Evolutionary conservation across 2,888 invertebrate species (phyloP), one percentile per base, ranked within the genome.

Genomic region (Thysanoteuthis rhombus): DNA sequence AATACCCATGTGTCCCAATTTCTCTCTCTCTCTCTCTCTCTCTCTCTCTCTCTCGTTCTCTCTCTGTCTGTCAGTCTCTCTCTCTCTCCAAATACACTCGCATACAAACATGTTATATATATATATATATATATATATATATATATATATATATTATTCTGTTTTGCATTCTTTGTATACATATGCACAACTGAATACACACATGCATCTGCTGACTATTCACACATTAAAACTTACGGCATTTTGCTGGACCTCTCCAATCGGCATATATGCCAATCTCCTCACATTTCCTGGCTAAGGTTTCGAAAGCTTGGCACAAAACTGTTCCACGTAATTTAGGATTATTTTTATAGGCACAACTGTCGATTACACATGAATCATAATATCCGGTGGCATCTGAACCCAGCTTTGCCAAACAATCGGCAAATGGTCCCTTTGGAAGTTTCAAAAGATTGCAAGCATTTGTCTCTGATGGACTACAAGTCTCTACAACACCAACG

Each of bases 231-330:
- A 39, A 94, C 94, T 93, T 93, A 95, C 94, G 94, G 47, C 95
- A 95, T 32, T 94, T 93, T 6, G 90, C 40, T 28, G 90, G n/a
- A 5, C 91, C 92, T 90, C 95, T 94, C 95, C 95, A 95, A 36
- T 90, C 93, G 0, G 94, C 93, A 16, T 42, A 40, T 22, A 94
- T 47, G 28, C 95, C 95, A 93, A 92, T 93, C 28, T 94, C 94
- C 40, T 94, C 94, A 94, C 95, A 95, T 45, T 94, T 94, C n/a
- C 94, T 94, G n/a, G 94, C 95, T 39, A 95, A 94, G 42, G 94
- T 94, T 47, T 95, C 95, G 22, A 94, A 36, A 40, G 94, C 92
- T n/a, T 94, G 94, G 58, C 95, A 95, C 25, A 93, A 91, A 36
- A 93, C 93, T 25, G 58, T 42, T 22, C 93, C 28, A 40, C 94